Evolutionary conservation across 1,140 invertebrate species (phyloP).

Genomic region (Drosophila busckii): DNA sequence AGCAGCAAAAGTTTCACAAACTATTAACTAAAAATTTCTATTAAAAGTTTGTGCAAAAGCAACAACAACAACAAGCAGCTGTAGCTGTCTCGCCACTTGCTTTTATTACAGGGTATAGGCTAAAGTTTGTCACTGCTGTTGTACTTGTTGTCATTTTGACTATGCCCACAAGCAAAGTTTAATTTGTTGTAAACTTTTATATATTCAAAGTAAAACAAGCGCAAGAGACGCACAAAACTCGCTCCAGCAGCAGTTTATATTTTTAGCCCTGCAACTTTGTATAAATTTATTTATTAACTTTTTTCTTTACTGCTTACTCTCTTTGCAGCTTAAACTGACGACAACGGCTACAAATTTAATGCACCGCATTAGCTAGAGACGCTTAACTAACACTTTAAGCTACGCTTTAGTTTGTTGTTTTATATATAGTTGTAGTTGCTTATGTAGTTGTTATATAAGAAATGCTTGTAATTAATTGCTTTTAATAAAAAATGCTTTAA

Average conservation of each 20-base stretch:
- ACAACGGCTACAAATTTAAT: slow-evolving; percentile 6
- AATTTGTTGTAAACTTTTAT: slow-evolving; percentile 73
- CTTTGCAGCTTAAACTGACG: slow-evolving; percentile 45
- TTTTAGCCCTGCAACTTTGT: no score
- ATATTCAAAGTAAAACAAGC: slow-evolving; percentile 47
- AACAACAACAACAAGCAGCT: slow-evolving; percentile 7
- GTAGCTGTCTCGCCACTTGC: no score
- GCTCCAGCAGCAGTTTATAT: no score
- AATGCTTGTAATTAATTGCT: slow-evolving; percentile 22
- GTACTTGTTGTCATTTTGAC: slow-evolving; percentile 31
- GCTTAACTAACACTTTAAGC: slow-evolving; percentile 60
- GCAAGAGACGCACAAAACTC: slow-evolving; percentile 27
- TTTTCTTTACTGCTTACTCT: slow-evolving; percentile 23
- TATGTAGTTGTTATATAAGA: slow-evolving; percentile 35
- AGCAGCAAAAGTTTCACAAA: slow-evolving; percentile 60
- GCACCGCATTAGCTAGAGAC: slow-evolving; percentile 29
- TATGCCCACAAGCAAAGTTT: slow-evolving; percentile 68
- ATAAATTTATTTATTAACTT: slow-evolving; percentile 32
- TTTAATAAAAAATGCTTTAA: slow-evolving; percentile 53
- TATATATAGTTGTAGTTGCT: slow-evolving; percentile 45
- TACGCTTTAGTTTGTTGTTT: slow-evolving; percentile 38
- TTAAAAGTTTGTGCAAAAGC: slow-evolving; percentile 59
- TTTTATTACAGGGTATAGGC: slow-evolving; percentile 19
- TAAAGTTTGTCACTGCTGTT: slow-evolving; percentile 41
- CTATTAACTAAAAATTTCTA: slow-evolving; percentile 76